Conservation (phyloP, 2,797 vertebrate species). For the Sebastes glaucus region DNA sequence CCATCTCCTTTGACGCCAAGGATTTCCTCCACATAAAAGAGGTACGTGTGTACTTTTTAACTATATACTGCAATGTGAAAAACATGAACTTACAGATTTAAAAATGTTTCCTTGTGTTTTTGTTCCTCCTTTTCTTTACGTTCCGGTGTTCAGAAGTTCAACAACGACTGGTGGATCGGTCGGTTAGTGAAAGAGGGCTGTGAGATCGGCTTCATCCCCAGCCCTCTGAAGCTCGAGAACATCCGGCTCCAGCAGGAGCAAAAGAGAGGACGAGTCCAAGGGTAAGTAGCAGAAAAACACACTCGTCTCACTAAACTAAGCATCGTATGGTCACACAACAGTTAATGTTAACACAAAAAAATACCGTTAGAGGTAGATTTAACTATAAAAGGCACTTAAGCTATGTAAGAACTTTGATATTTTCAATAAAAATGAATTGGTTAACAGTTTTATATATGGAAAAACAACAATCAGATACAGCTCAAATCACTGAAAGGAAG, state of each 20-base stretch:
- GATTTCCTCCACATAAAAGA: slow-evolving; percentile 98
- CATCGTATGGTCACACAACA: not conserved
- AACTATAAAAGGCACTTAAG: not conserved
- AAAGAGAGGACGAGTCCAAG: slow-evolving; percentile 90
- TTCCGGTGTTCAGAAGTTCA: slow-evolving; percentile 88
- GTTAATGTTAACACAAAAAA: not conserved
- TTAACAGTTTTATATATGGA: not conserved
- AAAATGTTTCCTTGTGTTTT: not conserved
- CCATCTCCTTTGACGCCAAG: slow-evolving; percentile 94
- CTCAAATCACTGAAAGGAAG: not conserved
- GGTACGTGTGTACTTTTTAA: slow-evolving; percentile 66
- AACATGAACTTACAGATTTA: not conserved
- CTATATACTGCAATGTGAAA: not conserved
- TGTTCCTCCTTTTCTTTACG: not conserved
- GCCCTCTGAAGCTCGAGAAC: slow-evolving; percentile 95
- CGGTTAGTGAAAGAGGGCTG: slow-evolving; percentile 87
- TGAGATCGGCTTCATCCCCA: slow-evolving; percentile 91
- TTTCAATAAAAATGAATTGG: not conserved
- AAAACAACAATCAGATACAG: not conserved
- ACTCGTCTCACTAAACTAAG: not conserved
- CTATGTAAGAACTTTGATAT: not conserved
- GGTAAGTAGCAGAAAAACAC: slow-evolving; percentile 72
- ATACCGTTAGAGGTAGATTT: not conserved
- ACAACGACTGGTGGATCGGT: slow-evolving; percentile 98
- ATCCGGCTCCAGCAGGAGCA: slow-evolving; percentile 94